Evolutionary conservation across 2,113 vertebrate genomes (phyloP), one percentile per base, ranked within the genome.

Genomic region (Micromys minutus): DNA sequence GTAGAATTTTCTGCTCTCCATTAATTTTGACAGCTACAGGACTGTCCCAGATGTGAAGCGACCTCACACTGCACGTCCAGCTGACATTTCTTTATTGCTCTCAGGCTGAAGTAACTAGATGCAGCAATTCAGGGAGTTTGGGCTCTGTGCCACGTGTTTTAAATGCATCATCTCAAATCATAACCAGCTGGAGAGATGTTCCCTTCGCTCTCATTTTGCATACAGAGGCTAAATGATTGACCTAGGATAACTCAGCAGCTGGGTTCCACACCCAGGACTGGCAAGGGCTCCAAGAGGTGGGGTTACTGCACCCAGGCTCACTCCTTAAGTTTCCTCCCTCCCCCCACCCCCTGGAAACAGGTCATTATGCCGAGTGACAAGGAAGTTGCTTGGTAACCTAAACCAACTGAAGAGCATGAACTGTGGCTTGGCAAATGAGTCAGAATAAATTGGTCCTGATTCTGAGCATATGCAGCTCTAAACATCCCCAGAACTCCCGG

Each of bases 381-480:
- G 77, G 83, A 75, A 50, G 95, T 95, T 97, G 95, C 95, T 87
- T 96, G 86, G 95, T 83, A 95, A 97, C 96, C n/a, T 13, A 92
- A 86, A 79, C 79, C 69, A 42, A 86, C 52, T 1, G 7, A 84
- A 94, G 94, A 93, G 89, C 83, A 36, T 59, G 79, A 91, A 63
- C 91, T 75, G 31, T 8, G 36, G 47, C 91, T 69, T 83, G 89
- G 91, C 74, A 89, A 87, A 93, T 93, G 61, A 87, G 81, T 95
- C 67, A 83, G 89, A 87, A 89, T 91, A 93, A 93, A 91, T 69
- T 52, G 47, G 69, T 95, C 83, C 69, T 80, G 75, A 84, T 71
- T 50, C 88, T 69, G 81, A 93, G 71, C 91, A 57, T 89, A 76
- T 74, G 83, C 42, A 67, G 76, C 87, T 91, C 91, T 65, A 79